Evolutionary conservation across 2,113 vertebrate genomes (phyloP).

Genomic region (Prunella fulvescens): DNA sequence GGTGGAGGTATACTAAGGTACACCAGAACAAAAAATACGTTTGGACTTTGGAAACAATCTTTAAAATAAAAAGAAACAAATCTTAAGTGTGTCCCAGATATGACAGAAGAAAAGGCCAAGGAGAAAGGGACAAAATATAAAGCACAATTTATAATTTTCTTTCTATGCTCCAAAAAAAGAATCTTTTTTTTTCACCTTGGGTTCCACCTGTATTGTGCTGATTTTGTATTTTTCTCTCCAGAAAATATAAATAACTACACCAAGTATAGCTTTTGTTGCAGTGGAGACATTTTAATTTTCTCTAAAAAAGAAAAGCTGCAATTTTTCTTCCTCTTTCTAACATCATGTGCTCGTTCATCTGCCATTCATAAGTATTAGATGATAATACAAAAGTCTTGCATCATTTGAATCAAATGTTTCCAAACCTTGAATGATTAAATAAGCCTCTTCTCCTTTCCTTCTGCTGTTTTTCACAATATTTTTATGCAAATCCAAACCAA

Average conservation of each 20-base stretch:
- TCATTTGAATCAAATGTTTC: not conserved
- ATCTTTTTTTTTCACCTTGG: not conserved
- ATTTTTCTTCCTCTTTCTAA: not conserved
- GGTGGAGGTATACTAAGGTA: no score
- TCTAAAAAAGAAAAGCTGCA: accelerated
- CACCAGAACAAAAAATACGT: not conserved
- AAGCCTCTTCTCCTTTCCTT: not conserved
- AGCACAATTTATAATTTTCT: not conserved
- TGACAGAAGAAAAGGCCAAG: not conserved
- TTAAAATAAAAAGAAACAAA: not conserved
- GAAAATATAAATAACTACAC: not conserved
- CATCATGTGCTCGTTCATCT: not conserved
- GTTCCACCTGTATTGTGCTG: not conserved
- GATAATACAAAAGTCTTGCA: not conserved
- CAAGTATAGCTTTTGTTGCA: not conserved
- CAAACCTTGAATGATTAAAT: not conserved
- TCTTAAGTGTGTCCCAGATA: not conserved
- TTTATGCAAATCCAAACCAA: not conserved
- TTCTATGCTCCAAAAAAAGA: not conserved
- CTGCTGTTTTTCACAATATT: not conserved
- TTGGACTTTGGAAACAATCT: not conserved
- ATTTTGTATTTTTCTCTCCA: not conserved
- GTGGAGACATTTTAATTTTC: not conserved
- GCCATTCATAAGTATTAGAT: not conserved
- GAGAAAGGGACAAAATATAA: not conserved